phyloP scores from a whole-genome alignment of 2,113 vertebrate species.

The Chaetorhynchus papuensis region DNA sequence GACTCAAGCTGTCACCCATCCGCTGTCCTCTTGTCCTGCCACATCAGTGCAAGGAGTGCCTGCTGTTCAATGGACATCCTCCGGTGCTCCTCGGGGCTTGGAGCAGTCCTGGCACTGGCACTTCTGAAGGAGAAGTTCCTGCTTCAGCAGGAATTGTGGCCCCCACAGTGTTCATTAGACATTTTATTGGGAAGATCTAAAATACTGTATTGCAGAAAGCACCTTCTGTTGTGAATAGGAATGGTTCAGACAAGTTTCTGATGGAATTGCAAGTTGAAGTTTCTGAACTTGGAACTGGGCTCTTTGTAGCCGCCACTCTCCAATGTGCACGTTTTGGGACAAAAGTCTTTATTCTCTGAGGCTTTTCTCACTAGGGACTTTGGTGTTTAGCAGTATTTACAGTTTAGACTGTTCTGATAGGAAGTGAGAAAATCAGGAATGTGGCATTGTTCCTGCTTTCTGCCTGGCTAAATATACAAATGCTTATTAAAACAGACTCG shows the following conservation, averaged over 20 bases:
- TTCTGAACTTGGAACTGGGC: constrained; percentile 18
- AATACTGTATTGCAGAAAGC: background rate
- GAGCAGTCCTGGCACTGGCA: background rate
- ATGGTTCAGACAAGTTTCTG: background rate
- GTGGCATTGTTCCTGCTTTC: background rate
- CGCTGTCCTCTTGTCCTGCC: background rate
- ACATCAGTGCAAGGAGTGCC: background rate
- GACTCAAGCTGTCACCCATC: background rate
- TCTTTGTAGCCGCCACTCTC: background rate
- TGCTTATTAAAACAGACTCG: background rate
- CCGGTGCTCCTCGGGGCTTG: background rate
- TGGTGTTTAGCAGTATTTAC: background rate
- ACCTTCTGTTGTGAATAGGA: constrained; percentile 1
- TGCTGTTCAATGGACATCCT: background rate
- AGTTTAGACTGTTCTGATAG: background rate
- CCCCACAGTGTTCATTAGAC: background rate
- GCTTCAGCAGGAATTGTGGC: background rate
- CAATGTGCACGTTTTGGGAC: background rate
- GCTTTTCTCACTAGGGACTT: background rate
- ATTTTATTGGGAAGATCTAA: constrained; percentile 27
- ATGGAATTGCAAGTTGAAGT: background rate
- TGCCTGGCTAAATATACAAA: background rate
- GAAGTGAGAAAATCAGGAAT: background rate
- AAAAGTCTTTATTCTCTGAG: background rate
- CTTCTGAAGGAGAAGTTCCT: background rate